phyloP scores from a whole-genome alignment of 2,888 invertebrate genomes.

The Drosophila limbata region DNA sequence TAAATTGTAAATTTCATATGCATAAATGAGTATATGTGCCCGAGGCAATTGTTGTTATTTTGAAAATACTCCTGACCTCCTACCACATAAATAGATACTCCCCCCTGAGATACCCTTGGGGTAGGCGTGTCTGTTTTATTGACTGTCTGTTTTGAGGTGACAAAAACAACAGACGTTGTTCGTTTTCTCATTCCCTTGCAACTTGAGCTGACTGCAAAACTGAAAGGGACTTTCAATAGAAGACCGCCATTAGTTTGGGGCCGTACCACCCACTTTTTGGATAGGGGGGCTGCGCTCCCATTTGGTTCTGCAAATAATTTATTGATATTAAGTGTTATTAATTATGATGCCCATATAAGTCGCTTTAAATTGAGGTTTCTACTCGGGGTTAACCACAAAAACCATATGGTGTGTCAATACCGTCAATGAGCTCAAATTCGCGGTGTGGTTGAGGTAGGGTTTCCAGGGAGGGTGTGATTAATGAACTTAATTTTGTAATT shows the following conservation, averaged over 20 bases:
- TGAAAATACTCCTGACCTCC: not conserved
- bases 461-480: not conserved
- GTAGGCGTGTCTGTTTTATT: conserved; percentile 32
- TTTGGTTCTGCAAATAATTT: conserved; percentile 61
- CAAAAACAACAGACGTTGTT: conserved; percentile 31
- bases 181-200: not conserved
- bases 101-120: not conserved
- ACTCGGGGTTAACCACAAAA: conserved; percentile 8
- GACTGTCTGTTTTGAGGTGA: conserved; percentile 32
- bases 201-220: not conserved
- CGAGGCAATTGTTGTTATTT: conserved; percentile 7
- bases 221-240: not conserved
- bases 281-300: too few relatives aligned
- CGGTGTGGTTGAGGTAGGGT: not conserved
- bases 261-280: not conserved
- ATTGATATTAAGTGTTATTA: conserved; percentile 77
- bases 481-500: not conserved
- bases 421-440: not conserved
- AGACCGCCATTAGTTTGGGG: not conserved
- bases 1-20: conserved; percentile 68
- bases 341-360: conserved; percentile 63
- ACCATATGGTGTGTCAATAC: not conserved
- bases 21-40: not conserved
- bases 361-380: conserved; percentile 32
- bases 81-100: not conserved